Evolutionary conservation across 2,888 invertebrate species (phyloP), one percentile per base, ranked within the genome.

Genomic region (Chironomus riparius): DNA sequence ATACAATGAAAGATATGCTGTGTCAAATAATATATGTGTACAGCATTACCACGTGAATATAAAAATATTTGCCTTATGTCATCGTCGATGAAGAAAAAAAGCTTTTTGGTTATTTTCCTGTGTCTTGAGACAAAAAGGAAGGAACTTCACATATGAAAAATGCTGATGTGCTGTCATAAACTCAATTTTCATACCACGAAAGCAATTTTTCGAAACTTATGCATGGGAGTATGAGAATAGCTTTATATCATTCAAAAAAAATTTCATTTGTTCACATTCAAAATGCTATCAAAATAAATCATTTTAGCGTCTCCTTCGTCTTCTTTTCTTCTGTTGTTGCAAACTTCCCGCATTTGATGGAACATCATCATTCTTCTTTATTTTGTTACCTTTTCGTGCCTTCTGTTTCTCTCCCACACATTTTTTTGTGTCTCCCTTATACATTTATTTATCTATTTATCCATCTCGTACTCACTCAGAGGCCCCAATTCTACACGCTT

Each of bases 251-350:
- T 38, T 1, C 38, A 38, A 38, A 38, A 38, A 38, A 38, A 38
- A 10, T 38, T 38, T 38, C 38, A 38, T 38, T 38, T 38, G 38
- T 38, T 38, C 38, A 38, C 72, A 72, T 72, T 72, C 72, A 62
- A 61, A 72, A 50, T 61, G 72, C 62, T 47, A 61, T 72, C 24
- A 72, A 56, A 72, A 72, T 72, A 72, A 72, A 72, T 72, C 72
- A 72, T 50, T 72, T 61, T 72, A 18, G n/a, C 56, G 56, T 56
- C 18, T 56, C 56, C 21, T 21, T 10, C 12, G 65, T 3, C 18
- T 56, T 56, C 15, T 15, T 15, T 56, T 48, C 1, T 22, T 48
- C 56, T 22, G 38, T 50, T 50, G 28, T n/a, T 21, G 13, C 21
- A 38, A 38, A 38, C 38, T 38, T 38, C 38, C 38, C n/a, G 21